Conservation (phyloP, 2,888 invertebrate species). For the Anagyrus pseudococci region DNA sequence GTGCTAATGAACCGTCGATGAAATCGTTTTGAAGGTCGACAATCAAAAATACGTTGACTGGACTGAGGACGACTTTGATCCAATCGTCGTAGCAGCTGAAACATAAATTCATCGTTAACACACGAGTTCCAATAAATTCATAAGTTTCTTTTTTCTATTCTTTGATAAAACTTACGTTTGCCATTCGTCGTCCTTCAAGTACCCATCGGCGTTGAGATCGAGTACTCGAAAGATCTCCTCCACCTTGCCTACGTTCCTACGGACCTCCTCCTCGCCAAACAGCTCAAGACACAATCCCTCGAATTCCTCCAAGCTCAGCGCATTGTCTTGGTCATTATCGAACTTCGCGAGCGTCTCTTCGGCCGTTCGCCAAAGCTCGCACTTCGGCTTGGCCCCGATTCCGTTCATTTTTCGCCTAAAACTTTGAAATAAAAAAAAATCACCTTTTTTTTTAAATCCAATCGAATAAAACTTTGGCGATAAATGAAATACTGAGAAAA, state of each 20-base stretch:
- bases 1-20: slow-evolving; percentile 89
- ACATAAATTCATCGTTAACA: background rate
- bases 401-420: background rate
- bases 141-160: background rate
- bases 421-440: too few relatives aligned
- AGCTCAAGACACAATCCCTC: slow-evolving; percentile 45
- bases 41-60: slow-evolving; percentile 84
- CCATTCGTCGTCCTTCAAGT: slow-evolving; percentile 80
- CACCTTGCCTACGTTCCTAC: slow-evolving; percentile 67
- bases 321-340: slow-evolving; percentile 44
- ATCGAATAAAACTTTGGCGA: too few relatives aligned
- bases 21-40: slow-evolving; percentile 99
- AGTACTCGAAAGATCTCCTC: slow-evolving; percentile 80
- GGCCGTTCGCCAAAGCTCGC: slow-evolving; percentile 36
- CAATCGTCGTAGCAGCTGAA: slow-evolving; percentile 82
- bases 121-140: background rate
- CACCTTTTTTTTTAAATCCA: slow-evolving; percentile 4
- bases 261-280: slow-evolving; percentile 45
- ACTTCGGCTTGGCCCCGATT: background rate
- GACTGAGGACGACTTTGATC: slow-evolving; percentile 75
- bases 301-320: slow-evolving; percentile 47
- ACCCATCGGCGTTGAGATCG: slow-evolving; percentile 76
- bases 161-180: slow-evolving; percentile 53
- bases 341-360: slow-evolving; percentile 40
- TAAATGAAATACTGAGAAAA: too few relatives aligned